Conservation (phyloP, 2,797 vertebrate species). For the Clarias pachynema region DNA sequence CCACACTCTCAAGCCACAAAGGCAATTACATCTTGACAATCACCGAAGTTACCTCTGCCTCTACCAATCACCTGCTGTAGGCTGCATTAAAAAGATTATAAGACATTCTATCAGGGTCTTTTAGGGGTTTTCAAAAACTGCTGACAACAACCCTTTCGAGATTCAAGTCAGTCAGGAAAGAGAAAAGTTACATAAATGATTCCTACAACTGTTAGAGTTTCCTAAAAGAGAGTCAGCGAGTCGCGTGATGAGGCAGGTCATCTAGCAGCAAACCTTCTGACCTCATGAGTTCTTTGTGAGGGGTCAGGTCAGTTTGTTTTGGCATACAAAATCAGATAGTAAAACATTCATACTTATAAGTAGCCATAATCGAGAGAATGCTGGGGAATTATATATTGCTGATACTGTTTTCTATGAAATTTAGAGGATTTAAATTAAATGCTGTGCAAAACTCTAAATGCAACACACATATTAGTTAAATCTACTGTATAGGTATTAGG, state of each 20-base stretch:
- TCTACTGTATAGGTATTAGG: not conserved
- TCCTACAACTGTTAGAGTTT: conserved; percentile 2
- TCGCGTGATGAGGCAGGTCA: not conserved
- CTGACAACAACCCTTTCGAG: conserved; percentile 14
- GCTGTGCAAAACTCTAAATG: not conserved
- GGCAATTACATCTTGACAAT: conserved; percentile 27
- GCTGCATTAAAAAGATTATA: conserved; percentile 10
- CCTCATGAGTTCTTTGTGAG: not conserved
- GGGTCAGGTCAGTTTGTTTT: not conserved
- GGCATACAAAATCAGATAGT: not conserved
- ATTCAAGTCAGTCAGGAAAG: not conserved
- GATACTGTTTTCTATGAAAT: not conserved
- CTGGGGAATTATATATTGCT: not conserved
- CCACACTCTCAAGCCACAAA: conserved; percentile 1
- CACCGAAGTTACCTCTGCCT: not conserved
- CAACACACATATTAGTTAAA: not conserved
- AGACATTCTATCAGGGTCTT: not conserved
- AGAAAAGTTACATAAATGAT: not conserved
- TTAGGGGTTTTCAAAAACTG: conserved; percentile 10
- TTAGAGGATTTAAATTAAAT: not conserved
- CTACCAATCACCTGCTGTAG: not conserved
- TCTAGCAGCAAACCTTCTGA: not conserved
- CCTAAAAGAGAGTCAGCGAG: not conserved
- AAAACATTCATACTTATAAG: not conserved
- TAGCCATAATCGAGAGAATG: not conserved